Percentiles rank a stretch among this genome's conserved stretches.
phyloP scores from a whole-genome alignment of 1,140 invertebrate genomes.

The Melanaphis sacchari region DNA sequence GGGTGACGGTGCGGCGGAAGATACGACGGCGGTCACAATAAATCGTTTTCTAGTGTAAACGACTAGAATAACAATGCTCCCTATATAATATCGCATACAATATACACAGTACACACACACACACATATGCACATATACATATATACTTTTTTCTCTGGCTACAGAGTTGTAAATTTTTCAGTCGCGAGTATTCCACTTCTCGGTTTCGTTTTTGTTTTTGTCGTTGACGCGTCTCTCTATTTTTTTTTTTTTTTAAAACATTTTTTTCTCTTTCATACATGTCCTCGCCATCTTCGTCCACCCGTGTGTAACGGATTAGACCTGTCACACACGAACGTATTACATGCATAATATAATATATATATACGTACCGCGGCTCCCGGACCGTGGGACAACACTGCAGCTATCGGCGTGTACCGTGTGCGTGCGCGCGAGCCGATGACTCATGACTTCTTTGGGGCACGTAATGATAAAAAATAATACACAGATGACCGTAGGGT shows the following conservation, averaged over 20 bases:
- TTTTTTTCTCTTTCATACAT: background rate
- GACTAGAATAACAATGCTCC: conserved; percentile 26
- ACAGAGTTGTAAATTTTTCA: conserved; percentile 25
- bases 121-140: background rate
- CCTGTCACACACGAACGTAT: background rate
- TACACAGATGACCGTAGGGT: background rate
- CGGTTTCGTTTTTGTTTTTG: background rate
- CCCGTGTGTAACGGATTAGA: conserved; percentile 41
- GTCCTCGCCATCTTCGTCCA: background rate
- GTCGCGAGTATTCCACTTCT: background rate
- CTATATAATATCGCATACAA: background rate
- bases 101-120: too few relatives aligned
- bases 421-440: background rate
- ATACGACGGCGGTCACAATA: background rate
- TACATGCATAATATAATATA: background rate
- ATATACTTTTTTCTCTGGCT: background rate
- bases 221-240: background rate
- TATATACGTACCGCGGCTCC: background rate
- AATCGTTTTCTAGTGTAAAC: conserved; percentile 41
- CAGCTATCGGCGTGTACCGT: background rate
- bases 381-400: conserved; percentile 33
- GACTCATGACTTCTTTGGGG: conserved; percentile 30
- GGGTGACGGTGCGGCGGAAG: background rate
- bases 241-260: background rate
- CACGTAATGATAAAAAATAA: conserved; percentile 27